Percentiles rank a stretch among this genome's conserved stretches.
Evolutionary conservation across 2,113 vertebrate genomes (phyloP).

Genomic region (Centrocercus urophasianus): DNA sequence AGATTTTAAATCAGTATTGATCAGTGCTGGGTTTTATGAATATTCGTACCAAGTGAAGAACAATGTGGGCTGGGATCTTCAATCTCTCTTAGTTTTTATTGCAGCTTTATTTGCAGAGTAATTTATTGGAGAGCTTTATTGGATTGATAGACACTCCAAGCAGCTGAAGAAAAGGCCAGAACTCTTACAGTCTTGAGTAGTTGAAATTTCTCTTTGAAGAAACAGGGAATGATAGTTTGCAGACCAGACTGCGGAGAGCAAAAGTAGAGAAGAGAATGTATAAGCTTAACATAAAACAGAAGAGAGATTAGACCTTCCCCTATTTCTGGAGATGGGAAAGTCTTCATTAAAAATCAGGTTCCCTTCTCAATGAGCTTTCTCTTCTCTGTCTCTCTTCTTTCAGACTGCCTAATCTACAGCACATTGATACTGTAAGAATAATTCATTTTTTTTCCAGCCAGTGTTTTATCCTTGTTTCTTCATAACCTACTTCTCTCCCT

Average conservation of each 20-base stretch:
- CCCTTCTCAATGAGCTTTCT: neutral
- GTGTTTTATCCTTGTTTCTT: neutral
- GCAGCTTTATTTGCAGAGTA: neutral
- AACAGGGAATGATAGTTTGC: accelerated
- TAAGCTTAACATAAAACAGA: neutral
- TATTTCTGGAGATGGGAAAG: neutral
- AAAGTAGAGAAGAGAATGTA: neutral
- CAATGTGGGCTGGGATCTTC: neutral
- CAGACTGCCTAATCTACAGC: neutral
- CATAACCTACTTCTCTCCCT: neutral
- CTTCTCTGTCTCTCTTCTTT: neutral
- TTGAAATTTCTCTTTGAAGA: neutral
- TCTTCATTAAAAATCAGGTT: neutral
- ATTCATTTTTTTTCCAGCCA: neutral
- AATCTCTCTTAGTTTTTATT: neutral
- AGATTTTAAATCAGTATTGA: neutral
- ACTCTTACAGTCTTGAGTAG: neutral
- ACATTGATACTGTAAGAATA: neutral
- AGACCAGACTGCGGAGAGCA: neutral
- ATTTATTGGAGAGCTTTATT: neutral
- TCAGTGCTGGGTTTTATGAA: neutral
- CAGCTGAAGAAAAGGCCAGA: neutral
- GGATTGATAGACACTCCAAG: neutral
- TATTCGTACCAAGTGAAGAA: neutral
- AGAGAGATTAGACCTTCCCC: neutral